Evolutionary conservation across 2,797 vertebrate genomes (phyloP).

Genomic region (Liparis tanakae): DNA sequence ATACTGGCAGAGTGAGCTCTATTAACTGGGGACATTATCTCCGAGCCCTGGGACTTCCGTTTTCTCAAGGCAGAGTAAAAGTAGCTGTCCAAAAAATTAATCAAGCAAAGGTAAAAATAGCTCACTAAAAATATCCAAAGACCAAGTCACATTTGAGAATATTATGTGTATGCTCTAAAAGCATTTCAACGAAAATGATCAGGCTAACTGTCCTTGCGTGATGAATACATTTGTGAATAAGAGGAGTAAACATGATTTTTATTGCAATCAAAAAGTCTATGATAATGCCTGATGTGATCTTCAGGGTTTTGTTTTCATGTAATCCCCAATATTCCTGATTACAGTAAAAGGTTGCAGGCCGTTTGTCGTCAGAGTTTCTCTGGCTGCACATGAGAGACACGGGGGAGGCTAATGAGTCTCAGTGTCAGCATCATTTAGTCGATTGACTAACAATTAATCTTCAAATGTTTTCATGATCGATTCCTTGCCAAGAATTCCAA

Average conservation of each 20-base stretch:
- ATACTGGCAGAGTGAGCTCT: too few relatives aligned
- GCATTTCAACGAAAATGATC: neutral
- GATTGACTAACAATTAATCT: neutral
- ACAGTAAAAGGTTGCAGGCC: slow-evolving; percentile 16
- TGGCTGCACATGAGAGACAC: slow-evolving; percentile 14
- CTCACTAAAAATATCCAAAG: slow-evolving; percentile 37
- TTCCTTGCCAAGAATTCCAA: neutral
- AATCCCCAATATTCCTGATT: slow-evolving; percentile 7
- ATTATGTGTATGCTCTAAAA: neutral
- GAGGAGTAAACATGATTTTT: neutral
- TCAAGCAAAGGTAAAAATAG: slow-evolving; percentile 35
- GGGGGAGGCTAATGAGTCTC: slow-evolving; percentile 16
- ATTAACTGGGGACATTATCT: neutral
- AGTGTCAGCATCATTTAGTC: neutral
- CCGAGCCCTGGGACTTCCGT: neutral
- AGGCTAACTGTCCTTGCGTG: neutral
- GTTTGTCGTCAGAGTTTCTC: slow-evolving; percentile 20
- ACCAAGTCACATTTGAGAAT: slow-evolving; percentile 4
- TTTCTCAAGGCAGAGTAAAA: slow-evolving; percentile 3
- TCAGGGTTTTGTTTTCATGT: slow-evolving; percentile 10
- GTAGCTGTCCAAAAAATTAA: slow-evolving; percentile 22
- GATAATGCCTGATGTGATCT: slow-evolving; percentile 11
- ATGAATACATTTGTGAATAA: neutral
- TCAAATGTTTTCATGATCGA: neutral
- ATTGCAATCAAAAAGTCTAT: neutral